A percentile compares a stretch with the other conserved stretches of the same genome.
These are phyloP conservation scores for Scaptomyza polygonia DNA, from an alignment of 2,888 invertebrate species.

Conservation along the genomic window DNA sequence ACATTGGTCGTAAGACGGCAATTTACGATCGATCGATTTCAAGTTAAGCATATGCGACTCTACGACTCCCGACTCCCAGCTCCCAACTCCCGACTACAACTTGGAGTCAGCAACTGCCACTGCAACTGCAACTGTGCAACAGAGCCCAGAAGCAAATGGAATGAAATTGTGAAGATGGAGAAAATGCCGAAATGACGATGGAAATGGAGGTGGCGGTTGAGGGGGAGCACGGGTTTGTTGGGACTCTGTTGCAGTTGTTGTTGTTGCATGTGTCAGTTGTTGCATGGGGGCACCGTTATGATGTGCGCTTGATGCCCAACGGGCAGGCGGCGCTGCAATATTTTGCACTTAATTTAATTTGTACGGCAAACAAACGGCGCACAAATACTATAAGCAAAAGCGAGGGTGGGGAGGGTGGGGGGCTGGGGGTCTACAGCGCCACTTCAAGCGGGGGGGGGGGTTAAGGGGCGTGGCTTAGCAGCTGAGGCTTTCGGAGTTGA, in stretches of 20 bases:
- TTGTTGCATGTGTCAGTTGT: slow-evolving; percentile 57
- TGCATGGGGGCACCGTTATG: slow-evolving; percentile 63
- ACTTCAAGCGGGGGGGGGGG: slow-evolving; percentile 65
- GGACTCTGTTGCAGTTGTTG: background rate
- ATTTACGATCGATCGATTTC: slow-evolving; percentile 82
- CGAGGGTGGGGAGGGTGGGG: slow-evolving; percentile 1
- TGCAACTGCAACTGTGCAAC: slow-evolving; percentile 25
- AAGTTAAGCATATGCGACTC: slow-evolving; percentile 75
- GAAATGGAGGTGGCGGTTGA: too few relatives aligned
- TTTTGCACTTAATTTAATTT: slow-evolving; percentile 80
- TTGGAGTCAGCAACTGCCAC: slow-evolving; percentile 23
- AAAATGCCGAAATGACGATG: slow-evolving; percentile 12
- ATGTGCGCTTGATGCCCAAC: slow-evolving; percentile 65
- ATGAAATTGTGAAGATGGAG: slow-evolving; percentile 28
- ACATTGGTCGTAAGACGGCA: slow-evolving; percentile 57
- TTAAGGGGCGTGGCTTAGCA: slow-evolving; percentile 33
- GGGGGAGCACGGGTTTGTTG: too few relatives aligned
- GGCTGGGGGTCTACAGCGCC: slow-evolving; percentile 48
- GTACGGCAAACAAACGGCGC: slow-evolving; percentile 71
- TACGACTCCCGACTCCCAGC: slow-evolving; percentile 8
- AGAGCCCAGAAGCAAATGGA: slow-evolving; percentile 37
- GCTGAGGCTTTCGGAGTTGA: slow-evolving; percentile 24
- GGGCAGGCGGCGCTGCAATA: slow-evolving; percentile 53
- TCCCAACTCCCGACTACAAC: slow-evolving; percentile 10
- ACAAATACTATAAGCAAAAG: slow-evolving; percentile 33